phyloP scores from a whole-genome alignment of 2,113 vertebrate genomes.

The Rissa tridactyla region DNA sequence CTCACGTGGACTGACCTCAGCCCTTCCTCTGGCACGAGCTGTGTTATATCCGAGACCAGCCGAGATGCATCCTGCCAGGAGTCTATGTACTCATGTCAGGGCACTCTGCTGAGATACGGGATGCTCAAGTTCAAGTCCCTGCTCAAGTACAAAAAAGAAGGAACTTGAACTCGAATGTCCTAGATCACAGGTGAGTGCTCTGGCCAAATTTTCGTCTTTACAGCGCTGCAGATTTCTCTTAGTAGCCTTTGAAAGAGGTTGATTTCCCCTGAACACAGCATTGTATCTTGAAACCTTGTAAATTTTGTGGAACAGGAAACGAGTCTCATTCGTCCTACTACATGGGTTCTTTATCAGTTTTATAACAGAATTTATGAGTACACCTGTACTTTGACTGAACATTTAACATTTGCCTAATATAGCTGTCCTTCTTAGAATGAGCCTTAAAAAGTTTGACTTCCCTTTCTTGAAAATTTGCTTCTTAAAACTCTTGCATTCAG shows the following conservation, averaged over 20 bases:
- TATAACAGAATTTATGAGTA: background rate
- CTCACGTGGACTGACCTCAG: background rate
- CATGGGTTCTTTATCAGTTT: background rate
- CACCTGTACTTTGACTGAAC: background rate
- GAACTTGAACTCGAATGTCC: background rate
- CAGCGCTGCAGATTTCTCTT: background rate
- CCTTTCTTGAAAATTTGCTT: background rate
- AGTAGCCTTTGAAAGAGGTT: background rate
- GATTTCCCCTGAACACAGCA: background rate
- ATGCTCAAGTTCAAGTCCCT: background rate
- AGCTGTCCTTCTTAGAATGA: background rate
- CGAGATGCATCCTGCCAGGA: background rate
- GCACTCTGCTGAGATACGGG: background rate
- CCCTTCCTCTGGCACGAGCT: background rate
- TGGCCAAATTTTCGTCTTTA: background rate
- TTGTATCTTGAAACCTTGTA: background rate
- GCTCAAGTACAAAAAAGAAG: background rate
- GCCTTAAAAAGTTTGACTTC: background rate
- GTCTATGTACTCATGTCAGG: accelerated
- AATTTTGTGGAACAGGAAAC: background rate
- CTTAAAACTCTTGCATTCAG: background rate
- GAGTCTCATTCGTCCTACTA: background rate
- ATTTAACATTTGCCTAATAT: background rate
- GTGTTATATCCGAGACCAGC: background rate
- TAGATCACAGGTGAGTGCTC: background rate